These are phyloP conservation scores for Nomada goodeniana DNA, from an alignment of 2,888 invertebrate genomes.

Conservation along the genomic window DNA sequence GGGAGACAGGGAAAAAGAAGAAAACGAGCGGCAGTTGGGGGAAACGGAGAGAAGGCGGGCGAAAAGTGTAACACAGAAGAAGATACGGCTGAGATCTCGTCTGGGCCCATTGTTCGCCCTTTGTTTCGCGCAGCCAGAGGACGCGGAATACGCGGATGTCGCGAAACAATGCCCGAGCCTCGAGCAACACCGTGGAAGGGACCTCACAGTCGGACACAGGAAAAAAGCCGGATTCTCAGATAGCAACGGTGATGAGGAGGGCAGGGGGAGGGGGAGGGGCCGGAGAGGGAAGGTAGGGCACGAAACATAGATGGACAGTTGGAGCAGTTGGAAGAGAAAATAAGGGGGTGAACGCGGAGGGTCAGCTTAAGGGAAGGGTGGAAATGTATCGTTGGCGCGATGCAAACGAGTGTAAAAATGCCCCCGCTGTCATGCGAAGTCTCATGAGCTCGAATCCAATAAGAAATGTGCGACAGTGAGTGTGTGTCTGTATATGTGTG, in stretches of 20 bases:
- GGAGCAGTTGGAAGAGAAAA: slow-evolving; percentile 8
- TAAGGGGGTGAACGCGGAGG: slow-evolving; percentile 23
- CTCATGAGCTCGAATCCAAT: slow-evolving; percentile 50
- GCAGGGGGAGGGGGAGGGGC: not conserved
- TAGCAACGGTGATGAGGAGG: slow-evolving; percentile 16
- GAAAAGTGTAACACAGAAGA: slow-evolving; percentile 47
- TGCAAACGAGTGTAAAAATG: slow-evolving; percentile 55
- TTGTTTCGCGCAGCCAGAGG: slow-evolving; percentile 67
- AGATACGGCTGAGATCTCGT: slow-evolving; percentile 66
- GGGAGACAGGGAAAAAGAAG: not conserved
- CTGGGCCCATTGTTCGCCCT: slow-evolving; percentile 67
- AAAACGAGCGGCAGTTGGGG: slow-evolving; percentile 6
- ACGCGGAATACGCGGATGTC: slow-evolving; percentile 73
- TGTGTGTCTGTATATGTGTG: slow-evolving; percentile 8
- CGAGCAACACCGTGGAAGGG: slow-evolving; percentile 71
- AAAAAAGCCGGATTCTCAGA: slow-evolving; percentile 18
- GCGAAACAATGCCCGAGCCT: slow-evolving; percentile 77
- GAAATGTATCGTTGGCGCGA: slow-evolving; percentile 28
- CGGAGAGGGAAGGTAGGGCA: slow-evolving; percentile 17
- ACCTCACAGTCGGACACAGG: slow-evolving; percentile 47
- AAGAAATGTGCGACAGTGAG: slow-evolving; percentile 40
- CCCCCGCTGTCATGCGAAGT: slow-evolving; percentile 20
- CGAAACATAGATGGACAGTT: slow-evolving; percentile 26
- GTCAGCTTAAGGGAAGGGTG: slow-evolving; percentile 25
- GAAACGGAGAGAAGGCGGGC: not conserved